phyloP scores from a whole-genome alignment of 92 coral and sea anemone genomes.

The Ricordea florida region DNA sequence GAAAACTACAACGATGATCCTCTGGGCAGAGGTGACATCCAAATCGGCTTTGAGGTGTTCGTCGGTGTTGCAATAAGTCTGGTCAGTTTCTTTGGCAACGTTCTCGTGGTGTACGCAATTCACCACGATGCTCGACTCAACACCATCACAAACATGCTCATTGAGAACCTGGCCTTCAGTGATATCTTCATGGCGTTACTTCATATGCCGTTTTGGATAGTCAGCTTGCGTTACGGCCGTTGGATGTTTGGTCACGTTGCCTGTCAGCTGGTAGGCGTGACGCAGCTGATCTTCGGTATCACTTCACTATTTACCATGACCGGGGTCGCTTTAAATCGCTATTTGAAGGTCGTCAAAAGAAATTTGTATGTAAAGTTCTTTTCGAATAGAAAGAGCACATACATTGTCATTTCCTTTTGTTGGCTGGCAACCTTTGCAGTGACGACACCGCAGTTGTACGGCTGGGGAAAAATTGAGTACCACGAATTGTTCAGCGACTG shows the following conservation, averaged over 20 bases:
- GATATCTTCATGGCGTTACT: constrained; percentile 72
- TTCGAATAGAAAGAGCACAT: constrained; percentile 45
- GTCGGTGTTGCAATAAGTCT: constrained; percentile 34
- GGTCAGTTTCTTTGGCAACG: constrained; percentile 56
- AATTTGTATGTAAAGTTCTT: constrained; percentile 50
- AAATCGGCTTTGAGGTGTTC: constrained; percentile 55
- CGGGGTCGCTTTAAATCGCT: constrained; percentile 69
- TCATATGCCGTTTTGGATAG: constrained; percentile 83
- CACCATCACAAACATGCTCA: constrained; percentile 68
- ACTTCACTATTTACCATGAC: constrained; percentile 74
- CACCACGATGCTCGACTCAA: constrained; percentile 61
- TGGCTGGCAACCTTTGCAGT: constrained; percentile 63
- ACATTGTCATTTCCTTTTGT: constrained; percentile 19
- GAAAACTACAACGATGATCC: constrained; percentile 11
- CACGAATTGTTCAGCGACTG: constrained; percentile 56
- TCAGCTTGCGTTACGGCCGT: constrained; percentile 54
- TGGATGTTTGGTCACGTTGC: constrained; percentile 51
- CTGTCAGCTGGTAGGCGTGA: constrained; percentile 56
- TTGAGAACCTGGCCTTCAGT: constrained; percentile 76
- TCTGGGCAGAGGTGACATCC: constrained; percentile 37
- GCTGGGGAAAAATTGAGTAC: constrained; percentile 76
- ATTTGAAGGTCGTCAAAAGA: constrained; percentile 57
- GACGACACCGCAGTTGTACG: constrained; percentile 75
- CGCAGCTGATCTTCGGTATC: constrained; percentile 65
- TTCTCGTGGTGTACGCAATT: constrained; percentile 67